A percentile compares a stretch with the other conserved stretches of the same genome.
Conservation (phyloP, 1,140 invertebrate genomes). For the Heliothis virescens region DNA sequence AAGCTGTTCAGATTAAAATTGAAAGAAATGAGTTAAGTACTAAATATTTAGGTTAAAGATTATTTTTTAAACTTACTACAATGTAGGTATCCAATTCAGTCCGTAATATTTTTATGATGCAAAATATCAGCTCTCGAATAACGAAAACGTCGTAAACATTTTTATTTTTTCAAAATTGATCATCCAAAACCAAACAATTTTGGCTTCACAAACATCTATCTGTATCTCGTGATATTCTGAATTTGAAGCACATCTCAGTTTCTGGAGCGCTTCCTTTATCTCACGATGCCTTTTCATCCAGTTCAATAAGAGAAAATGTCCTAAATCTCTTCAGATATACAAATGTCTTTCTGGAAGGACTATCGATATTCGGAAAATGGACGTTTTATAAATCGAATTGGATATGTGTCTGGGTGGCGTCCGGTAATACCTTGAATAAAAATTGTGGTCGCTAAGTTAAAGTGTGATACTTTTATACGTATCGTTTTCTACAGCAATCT, state of each 20-base stretch:
- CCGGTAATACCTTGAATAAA: slow-evolving; percentile 28
- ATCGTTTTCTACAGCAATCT: neutral
- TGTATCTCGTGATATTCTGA: neutral
- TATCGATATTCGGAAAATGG: neutral
- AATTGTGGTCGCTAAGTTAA: slow-evolving; percentile 2
- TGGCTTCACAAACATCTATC: neutral
- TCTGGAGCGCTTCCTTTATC: slow-evolving; percentile 20
- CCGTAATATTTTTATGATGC: too few species aligned
- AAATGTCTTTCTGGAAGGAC: slow-evolving; percentile 19
- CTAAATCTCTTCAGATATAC: neutral
- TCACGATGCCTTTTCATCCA: slow-evolving; percentile 22
- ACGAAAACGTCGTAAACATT: too few species aligned
- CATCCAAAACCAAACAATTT: too few species aligned
- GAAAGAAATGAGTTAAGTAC: too few species aligned
- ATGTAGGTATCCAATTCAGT: too few species aligned
- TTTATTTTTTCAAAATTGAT: too few species aligned
- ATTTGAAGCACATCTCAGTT: slow-evolving; percentile 14
- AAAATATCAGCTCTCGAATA: too few species aligned
- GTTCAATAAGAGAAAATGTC: slow-evolving; percentile 34
- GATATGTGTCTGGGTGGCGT: slow-evolving; percentile 28
- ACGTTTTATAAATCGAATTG: neutral
- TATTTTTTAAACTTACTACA: too few species aligned
- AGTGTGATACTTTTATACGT: neutral
- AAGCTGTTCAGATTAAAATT: too few species aligned
- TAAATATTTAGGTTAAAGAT: too few species aligned